These are phyloP conservation scores for Cladorhizidae sp. DNA, from an alignment of 37 sponge, comb jelly and placozoan genomes.

Conservation along the genomic window DNA sequence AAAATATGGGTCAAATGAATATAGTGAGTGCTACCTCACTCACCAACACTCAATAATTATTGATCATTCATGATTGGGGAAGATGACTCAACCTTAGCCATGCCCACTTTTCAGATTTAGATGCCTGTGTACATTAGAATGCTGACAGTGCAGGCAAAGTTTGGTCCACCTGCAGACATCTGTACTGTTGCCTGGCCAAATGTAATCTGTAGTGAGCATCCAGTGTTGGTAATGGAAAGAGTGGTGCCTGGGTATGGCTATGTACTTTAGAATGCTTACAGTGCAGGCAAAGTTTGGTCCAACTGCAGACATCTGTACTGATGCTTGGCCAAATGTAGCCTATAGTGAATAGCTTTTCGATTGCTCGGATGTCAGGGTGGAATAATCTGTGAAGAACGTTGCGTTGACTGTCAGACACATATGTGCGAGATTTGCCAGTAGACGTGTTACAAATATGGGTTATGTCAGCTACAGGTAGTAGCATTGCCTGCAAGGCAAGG, in stretches of 20 bases:
- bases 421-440: slow-evolving; percentile 55
- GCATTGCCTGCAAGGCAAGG: slow-evolving; percentile 21
- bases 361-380: slow-evolving; percentile 64
- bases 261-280: slow-evolving; percentile 61
- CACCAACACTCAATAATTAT: too few relatives aligned
- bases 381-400: slow-evolving; percentile 54
- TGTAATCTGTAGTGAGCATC: slow-evolving; percentile 35
- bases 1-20: too few relatives aligned
- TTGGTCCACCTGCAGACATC: slow-evolving; percentile 51
- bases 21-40: too few relatives aligned
- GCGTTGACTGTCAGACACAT: slow-evolving; percentile 35
- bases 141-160: slow-evolving; percentile 55
- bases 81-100: too few relatives aligned
- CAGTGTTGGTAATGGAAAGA: too few relatives aligned
- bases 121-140: slow-evolving; percentile 55
- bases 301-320: slow-evolving; percentile 45
- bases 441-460: slow-evolving; percentile 48
- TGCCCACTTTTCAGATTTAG: too few relatives aligned
- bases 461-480: neutral
- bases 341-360: slow-evolving; percentile 39
- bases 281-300: slow-evolving; percentile 47
- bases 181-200: slow-evolving; percentile 68
- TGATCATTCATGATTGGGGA: too few relatives aligned
- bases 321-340: slow-evolving; percentile 68
- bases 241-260: too few relatives aligned